Conservation (phyloP, 30 jellyfish, hydroid and myxozoan genomes). For the Cassiopea xamachana region DNA sequence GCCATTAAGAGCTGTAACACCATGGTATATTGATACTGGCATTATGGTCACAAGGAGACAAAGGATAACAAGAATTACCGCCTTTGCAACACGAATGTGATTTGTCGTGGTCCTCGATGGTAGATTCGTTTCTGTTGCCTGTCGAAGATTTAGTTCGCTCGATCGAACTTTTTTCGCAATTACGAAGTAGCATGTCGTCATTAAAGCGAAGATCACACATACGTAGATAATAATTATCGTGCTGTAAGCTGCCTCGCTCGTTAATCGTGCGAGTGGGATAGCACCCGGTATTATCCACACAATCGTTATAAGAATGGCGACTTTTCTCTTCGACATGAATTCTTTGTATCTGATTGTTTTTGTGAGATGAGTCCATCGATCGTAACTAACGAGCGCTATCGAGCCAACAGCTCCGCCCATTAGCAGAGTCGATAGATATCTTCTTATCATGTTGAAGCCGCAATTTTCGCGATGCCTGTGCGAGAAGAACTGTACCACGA, state of each 20-base stretch:
- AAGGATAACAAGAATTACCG: conserved; percentile 11
- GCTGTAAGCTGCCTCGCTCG: conserved; percentile 53
- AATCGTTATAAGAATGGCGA: conserved; percentile 32
- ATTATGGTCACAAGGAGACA: conserved; percentile 12
- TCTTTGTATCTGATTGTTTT: conserved; percentile 66
- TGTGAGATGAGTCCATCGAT: conserved; percentile 76
- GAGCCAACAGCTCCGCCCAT: conserved; percentile 85
- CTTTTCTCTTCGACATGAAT: conserved; percentile 61
- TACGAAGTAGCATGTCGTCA: conserved; percentile 58
- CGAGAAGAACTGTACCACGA: conserved; percentile 59
- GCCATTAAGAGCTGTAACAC: background rate
- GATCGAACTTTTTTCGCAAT: conserved; percentile 37
- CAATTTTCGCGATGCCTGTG: conserved; percentile 46
- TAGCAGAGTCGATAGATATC: conserved; percentile 61
- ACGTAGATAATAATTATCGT: conserved; percentile 24
- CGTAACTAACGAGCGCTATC: conserved; percentile 74
- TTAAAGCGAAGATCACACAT: conserved; percentile 19
- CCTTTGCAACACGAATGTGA: conserved; percentile 62
- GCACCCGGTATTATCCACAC: conserved; percentile 77
- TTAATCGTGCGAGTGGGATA: conserved; percentile 62
- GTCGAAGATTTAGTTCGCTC: too few species aligned
- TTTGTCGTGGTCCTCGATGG: too few species aligned
- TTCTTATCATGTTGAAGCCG: conserved; percentile 60
- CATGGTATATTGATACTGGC: conserved; percentile 5
- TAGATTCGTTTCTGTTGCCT: too few species aligned